Base-by-base conservation (phyloP, 2,113 vertebrate genomes). In the Chaetodon auriga region DNA sequence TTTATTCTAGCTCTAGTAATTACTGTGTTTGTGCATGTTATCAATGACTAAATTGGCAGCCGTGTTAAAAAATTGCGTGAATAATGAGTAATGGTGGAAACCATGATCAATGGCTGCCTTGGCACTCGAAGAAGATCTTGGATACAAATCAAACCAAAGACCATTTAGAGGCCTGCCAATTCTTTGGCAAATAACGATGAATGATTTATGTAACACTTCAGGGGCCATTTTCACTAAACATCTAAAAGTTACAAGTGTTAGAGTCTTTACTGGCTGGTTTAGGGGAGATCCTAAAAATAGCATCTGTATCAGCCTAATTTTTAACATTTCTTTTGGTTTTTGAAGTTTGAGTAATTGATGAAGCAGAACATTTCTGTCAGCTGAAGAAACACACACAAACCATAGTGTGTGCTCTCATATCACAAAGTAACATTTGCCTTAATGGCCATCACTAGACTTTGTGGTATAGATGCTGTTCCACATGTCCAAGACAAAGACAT, bases 171-270 rank as follows among this genome's bases (percentile, higher is more conserved):
- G 62, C 16, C 5, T 21, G 55, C 51, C 19, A 36, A 57, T 64
- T 35, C 58, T 68, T 71, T 66, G 60, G 65, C 38, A 72, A 79
- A 58, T 48, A 38, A 66, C 0, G 6, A 62, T 55, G 38, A 61
- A 41, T 55, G 21, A 80, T 46, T 70, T 55, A 75, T 79, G 80
- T 7, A 64, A 65, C 13, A 73, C 48, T 51, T 77, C 19, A n/a
- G 68, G 73, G 45, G 16, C 6, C 5, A 18, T 78, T 55, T 79
- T 64, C 41, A 65, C 43, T 30, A 51, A 51, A 46, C 51, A 65
- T 51, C 43, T 38, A 18, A 68, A 64, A 9, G 57, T 48, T 63
- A 25, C 18, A 19, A 7, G 69, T 21, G n/a, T 30, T 30, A 30
- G 30, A 13, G 36, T 78, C 64, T 57, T 58, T 23, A 25, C 30